Conservation (phyloP, 1,140 invertebrate genomes). For the Pseudachorutes palmiensis region DNA sequence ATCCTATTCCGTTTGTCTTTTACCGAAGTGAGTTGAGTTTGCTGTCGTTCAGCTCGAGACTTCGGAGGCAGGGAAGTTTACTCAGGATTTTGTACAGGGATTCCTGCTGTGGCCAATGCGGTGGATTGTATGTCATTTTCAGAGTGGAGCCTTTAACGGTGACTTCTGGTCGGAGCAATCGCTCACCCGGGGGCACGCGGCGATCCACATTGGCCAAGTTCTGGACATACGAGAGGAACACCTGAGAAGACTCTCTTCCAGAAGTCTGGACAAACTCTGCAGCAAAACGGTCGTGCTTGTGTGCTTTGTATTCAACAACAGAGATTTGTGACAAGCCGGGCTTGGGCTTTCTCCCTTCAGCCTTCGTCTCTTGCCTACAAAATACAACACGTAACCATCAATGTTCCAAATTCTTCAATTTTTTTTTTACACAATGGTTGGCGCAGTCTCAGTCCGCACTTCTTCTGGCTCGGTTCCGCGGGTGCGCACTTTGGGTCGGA, state of each 20-base stretch:
- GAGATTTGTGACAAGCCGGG: neutral
- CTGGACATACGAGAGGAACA: neutral
- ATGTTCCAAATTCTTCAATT: neutral
- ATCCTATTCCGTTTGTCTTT: too few relatives aligned
- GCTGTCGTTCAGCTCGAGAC: conserved; percentile 56
- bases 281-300: neutral
- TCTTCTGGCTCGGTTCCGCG: neutral
- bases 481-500: neutral
- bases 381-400: neutral
- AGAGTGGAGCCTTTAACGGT: neutral
- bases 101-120: conserved; percentile 26
- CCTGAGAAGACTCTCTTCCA: neutral
- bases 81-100: conserved; percentile 23
- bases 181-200: neutral
- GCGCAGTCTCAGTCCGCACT: neutral
- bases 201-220: neutral
- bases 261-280: neutral
- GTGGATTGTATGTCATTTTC: conserved; percentile 19
- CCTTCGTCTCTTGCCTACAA: neutral
- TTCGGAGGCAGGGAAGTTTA: conserved; percentile 48
- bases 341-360: neutral
- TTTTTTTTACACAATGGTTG: neutral
- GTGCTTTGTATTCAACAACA: neutral
- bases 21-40: conserved; percentile 51
- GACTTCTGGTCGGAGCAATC: neutral